These are phyloP conservation scores for Electrona antarctica DNA, from an alignment of 2,113 vertebrate genomes.

Conservation along the genomic window DNA sequence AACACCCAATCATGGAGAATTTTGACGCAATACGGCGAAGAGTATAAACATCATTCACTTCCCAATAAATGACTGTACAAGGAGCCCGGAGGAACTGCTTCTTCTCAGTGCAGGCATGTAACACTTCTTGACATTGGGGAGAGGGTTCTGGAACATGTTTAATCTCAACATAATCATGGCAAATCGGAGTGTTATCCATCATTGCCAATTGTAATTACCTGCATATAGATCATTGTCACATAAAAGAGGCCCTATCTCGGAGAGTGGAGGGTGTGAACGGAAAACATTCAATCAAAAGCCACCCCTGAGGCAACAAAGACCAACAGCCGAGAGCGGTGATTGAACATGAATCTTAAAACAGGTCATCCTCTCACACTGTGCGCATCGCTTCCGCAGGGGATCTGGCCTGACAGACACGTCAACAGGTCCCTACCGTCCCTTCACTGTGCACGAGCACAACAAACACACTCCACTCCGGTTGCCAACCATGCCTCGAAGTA, in stretches of 20 bases:
- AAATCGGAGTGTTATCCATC: slow-evolving; percentile 64
- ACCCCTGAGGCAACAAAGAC: slow-evolving; percentile 29
- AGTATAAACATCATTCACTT: background rate
- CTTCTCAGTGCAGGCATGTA: slow-evolving; percentile 38
- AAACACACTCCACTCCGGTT: slow-evolving; percentile 1
- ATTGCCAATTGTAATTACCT: slow-evolving; percentile 69
- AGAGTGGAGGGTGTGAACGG: slow-evolving; percentile 44
- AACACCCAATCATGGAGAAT: background rate
- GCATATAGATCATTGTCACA: slow-evolving; percentile 72
- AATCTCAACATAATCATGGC: slow-evolving; percentile 66
- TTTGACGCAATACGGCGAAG: background rate
- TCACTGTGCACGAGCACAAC: background rate
- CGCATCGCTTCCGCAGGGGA: slow-evolving; percentile 22
- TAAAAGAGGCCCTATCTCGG: slow-evolving; percentile 53
- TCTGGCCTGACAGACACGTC: slow-evolving; percentile 31
- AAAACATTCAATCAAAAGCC: slow-evolving; percentile 69
- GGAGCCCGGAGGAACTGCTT: slow-evolving; percentile 15
- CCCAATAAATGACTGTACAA: slow-evolving; percentile 20
- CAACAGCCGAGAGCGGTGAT: slow-evolving; percentile 35
- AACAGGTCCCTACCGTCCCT: slow-evolving; percentile 19
- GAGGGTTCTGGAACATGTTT: slow-evolving; percentile 62
- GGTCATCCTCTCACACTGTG: slow-evolving; percentile 18
- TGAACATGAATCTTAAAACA: slow-evolving; percentile 41
- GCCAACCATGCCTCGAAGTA: slow-evolving; percentile 15
- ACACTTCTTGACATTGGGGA: slow-evolving; percentile 60